A percentile compares a stretch with the other conserved stretches of the same genome.
Conservation (phyloP, 2,888 invertebrate genomes). For the Drosophila tanythrix region DNA sequence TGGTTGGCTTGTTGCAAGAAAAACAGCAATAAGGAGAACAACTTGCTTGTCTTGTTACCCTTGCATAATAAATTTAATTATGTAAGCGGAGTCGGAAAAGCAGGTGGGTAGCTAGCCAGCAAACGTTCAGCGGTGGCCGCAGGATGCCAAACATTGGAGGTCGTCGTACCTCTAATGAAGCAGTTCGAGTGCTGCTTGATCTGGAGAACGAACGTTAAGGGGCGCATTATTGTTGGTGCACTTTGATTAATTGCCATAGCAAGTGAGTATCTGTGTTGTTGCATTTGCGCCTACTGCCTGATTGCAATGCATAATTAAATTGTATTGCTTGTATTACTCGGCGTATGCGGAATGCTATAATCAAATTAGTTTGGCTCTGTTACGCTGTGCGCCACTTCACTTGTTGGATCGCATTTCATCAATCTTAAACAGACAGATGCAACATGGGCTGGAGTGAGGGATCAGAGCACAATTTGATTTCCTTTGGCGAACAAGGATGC, state of each 20-base stretch:
- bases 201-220: slow-evolving; percentile 30
- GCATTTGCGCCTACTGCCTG: slow-evolving; percentile 28
- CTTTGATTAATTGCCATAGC: slow-evolving; percentile 77
- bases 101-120: neutral
- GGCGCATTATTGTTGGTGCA: slow-evolving; percentile 36
- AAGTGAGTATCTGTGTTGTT: slow-evolving; percentile 26
- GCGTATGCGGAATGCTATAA: slow-evolving; percentile 61
- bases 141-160: slow-evolving; percentile 10
- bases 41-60: slow-evolving; percentile 64
- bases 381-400: neutral
- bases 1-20: slow-evolving; percentile 16
- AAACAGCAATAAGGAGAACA: slow-evolving; percentile 46
- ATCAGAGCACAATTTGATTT: slow-evolving; percentile 55
- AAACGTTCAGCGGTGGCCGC: slow-evolving; percentile 2
- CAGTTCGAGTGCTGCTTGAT: slow-evolving; percentile 59
- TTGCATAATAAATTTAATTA: slow-evolving; percentile 77
- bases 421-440: slow-evolving; percentile 23
- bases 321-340: slow-evolving; percentile 30
- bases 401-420: neutral
- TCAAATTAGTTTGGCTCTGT: slow-evolving; percentile 50
- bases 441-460: slow-evolving; percentile 9
- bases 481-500: slow-evolving; percentile 19
- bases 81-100: slow-evolving; percentile 19
- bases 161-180: slow-evolving; percentile 62
- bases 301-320: slow-evolving; percentile 68